A percentile compares a stretch with the other conserved stretches of the same genome.
These are phyloP conservation scores for Acridotheres tristis DNA, from an alignment of 2,797 vertebrate genomes.

Conservation along the genomic window DNA sequence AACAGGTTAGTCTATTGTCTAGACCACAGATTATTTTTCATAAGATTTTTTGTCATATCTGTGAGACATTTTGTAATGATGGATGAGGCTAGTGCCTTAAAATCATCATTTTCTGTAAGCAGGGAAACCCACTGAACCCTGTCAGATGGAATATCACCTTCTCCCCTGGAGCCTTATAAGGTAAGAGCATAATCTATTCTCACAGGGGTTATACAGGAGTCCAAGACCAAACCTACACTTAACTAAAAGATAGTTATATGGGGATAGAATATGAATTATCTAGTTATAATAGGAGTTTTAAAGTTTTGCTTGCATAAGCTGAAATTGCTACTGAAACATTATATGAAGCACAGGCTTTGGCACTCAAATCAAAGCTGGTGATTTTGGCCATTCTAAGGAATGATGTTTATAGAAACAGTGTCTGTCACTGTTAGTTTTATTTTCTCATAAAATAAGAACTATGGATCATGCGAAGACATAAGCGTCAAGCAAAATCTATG, in stretches of 20 bases:
- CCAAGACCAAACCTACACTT: background rate
- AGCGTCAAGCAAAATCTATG: conserved; percentile 21
- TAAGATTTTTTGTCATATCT: conserved; percentile 50
- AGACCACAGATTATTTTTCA: conserved; percentile 55
- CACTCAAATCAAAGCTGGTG: background rate
- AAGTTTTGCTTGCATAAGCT: conserved; percentile 14
- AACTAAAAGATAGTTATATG: background rate
- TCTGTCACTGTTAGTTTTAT: background rate
- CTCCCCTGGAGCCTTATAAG: background rate
- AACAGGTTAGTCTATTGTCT: conserved; percentile 52
- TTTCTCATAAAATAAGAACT: conserved; percentile 5
- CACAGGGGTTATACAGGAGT: background rate
- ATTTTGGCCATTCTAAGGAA: background rate
- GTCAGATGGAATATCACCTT: conserved; percentile 46
- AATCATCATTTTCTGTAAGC: conserved; percentile 47
- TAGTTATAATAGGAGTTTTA: background rate
- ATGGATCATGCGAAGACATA: background rate
- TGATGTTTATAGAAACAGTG: background rate
- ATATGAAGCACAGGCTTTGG: background rate
- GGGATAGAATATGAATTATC: background rate
- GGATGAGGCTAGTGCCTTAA: conserved; percentile 43
- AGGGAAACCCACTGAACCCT: conserved; percentile 53
- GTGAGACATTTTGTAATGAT: conserved; percentile 42
- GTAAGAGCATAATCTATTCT: background rate
- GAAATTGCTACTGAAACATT: background rate